Percentiles rank a stretch among this genome's conserved stretches.
Evolutionary conservation across 2,888 invertebrate genomes (phyloP).

Genomic region (Patella pellucida): DNA sequence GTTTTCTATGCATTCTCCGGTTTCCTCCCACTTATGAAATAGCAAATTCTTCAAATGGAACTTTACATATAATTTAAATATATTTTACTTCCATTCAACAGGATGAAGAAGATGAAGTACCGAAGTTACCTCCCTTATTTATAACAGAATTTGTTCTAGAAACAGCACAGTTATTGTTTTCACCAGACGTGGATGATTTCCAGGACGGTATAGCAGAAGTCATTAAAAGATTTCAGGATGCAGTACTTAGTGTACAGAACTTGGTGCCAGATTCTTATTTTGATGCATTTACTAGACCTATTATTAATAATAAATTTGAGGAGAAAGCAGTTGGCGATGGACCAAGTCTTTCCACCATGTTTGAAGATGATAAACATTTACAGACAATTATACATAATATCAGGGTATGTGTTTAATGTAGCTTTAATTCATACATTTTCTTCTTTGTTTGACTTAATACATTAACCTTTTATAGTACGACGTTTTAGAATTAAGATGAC

Average conservation of each 20-base stretch:
- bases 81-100: too few relatives aligned
- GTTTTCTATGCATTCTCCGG: too few relatives aligned
- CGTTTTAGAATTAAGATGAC: too few relatives aligned
- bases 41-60: too few relatives aligned
- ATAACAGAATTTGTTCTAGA: conserved; percentile 69
- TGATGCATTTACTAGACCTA: conserved; percentile 84
- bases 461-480: too few relatives aligned
- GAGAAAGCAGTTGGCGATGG: conserved; percentile 82
- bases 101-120: conserved; percentile 61
- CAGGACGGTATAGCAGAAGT: conserved; percentile 77
- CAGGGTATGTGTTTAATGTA: conserved; percentile 69
- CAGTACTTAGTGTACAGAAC: conserved; percentile 79
- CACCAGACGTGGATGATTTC: conserved; percentile 78
- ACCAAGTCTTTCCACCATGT: conserved; percentile 80
- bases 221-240: conserved; percentile 74
- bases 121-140: conserved; percentile 66
- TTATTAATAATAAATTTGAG: conserved; percentile 86
- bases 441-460: too few relatives aligned
- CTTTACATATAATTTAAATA: too few relatives aligned
- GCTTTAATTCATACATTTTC: too few relatives aligned
- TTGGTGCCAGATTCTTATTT: conserved; percentile 81
- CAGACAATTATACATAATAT: conserved; percentile 76
- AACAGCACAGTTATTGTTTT: conserved; percentile 65
- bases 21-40: too few relatives aligned
- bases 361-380: conserved; percentile 79